phyloP scores from a whole-genome alignment of 2,113 vertebrate species.

The Istiophorus platypterus region DNA sequence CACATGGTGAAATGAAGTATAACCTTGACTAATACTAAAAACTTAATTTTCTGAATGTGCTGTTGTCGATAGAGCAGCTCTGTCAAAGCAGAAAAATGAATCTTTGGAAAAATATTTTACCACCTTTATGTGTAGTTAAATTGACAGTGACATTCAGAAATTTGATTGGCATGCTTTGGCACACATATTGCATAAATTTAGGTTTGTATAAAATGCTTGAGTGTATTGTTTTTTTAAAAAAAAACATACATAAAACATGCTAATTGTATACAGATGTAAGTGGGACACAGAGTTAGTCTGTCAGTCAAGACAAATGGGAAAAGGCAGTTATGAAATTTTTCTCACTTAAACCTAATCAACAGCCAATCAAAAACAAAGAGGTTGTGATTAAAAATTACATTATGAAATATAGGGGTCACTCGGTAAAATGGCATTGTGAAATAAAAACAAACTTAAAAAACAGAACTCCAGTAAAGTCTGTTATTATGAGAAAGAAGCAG shows the following conservation, averaged over 20 bases:
- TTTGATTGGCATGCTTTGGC: neutral
- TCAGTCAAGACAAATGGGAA: neutral
- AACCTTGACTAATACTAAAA: neutral
- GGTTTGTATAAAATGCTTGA: neutral
- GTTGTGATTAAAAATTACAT: neutral
- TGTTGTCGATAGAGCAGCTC: neutral
- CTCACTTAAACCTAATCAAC: neutral
- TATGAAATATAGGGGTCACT: neutral
- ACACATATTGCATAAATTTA: neutral
- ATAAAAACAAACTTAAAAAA: no score
- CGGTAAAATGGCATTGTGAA: no score
- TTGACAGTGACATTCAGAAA: neutral
- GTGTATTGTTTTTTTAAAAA: neutral
- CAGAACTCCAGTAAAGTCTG: no score
- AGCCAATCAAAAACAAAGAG: neutral
- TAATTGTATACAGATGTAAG: neutral
- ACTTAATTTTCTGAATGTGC: neutral
- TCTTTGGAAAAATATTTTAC: neutral
- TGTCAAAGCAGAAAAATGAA: neutral
- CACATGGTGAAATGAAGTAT: neutral
- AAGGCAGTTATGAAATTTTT: neutral
- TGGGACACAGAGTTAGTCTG: no score
- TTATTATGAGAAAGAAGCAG: neutral
- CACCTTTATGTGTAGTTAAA: no score
- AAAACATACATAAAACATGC: no score